Percentiles rank a stretch among this genome's conserved stretches.
Conservation (phyloP, 2,113 vertebrate species). For the Cyprinodon brontotheroides region DNA sequence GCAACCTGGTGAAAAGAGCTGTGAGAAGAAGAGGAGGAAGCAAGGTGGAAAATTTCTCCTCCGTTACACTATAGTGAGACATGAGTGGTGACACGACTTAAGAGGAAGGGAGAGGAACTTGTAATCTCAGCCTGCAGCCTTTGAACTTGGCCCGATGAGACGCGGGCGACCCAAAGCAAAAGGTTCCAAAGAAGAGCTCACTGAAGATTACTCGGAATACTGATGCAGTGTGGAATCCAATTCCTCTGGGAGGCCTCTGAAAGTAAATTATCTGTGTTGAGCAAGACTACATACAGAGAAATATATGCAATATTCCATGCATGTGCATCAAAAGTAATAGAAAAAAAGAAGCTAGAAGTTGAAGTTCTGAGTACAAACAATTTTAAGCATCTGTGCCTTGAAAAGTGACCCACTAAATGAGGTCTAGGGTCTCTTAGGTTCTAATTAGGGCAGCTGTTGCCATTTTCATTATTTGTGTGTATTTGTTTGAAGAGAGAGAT, state of each 20-base stretch:
- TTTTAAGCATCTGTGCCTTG: slow-evolving; percentile 44
- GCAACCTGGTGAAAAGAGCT: slow-evolving; percentile 33
- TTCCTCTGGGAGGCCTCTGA: slow-evolving; percentile 73
- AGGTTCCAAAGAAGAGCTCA: slow-evolving; percentile 77
- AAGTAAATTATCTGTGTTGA: slow-evolving; percentile 72
- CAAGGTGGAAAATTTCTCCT: slow-evolving; percentile 65
- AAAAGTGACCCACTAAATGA: slow-evolving; percentile 59
- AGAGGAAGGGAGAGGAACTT: slow-evolving; percentile 72
- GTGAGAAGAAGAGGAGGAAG: slow-evolving; percentile 35
- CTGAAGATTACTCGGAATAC: slow-evolving; percentile 82
- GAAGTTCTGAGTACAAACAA: slow-evolving; percentile 32
- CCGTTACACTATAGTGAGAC: slow-evolving; percentile 57
- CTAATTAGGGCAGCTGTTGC: slow-evolving; percentile 75
- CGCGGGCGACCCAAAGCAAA: slow-evolving; percentile 74
- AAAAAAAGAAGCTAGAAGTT: slow-evolving; percentile 22
- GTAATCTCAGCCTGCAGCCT: slow-evolving; percentile 79
- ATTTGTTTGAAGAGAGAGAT: slow-evolving; percentile 10
- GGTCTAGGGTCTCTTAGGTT: slow-evolving; percentile 71
- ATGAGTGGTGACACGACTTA: slow-evolving; percentile 66
- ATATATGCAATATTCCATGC: slow-evolving; percentile 50
- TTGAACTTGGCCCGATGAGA: slow-evolving; percentile 81
- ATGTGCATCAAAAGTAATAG: slow-evolving; percentile 41
- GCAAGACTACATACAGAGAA: slow-evolving; percentile 64
- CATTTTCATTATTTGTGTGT: slow-evolving; percentile 65
- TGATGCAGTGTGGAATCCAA: slow-evolving; percentile 77